A percentile compares a stretch with the other conserved stretches of the same genome.
phyloP scores from a whole-genome alignment of 2,888 invertebrate species.

The Cosmia trapezina region DNA sequence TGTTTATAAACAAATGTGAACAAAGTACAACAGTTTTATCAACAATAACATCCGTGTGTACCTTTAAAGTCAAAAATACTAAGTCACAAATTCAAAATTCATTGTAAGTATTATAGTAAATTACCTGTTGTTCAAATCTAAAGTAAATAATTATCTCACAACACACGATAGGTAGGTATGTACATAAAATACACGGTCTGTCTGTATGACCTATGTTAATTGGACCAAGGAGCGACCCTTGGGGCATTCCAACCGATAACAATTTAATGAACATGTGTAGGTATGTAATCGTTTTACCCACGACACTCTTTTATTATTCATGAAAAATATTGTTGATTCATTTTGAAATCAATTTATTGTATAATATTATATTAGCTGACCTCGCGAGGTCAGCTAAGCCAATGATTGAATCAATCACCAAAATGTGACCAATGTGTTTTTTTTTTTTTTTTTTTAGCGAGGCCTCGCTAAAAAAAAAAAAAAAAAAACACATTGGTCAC shows the following conservation, averaged over 20 bases:
- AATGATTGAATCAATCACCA: slow-evolving; percentile 15
- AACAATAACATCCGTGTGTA: slow-evolving; percentile 17
- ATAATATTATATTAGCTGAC: too few species aligned
- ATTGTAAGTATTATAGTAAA: too few species aligned
- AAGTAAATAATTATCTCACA: slow-evolving; percentile 26
- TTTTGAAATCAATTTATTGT: too few species aligned
- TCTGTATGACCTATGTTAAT: slow-evolving; percentile 77
- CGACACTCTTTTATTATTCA: slow-evolving; percentile 39
- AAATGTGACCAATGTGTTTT: slow-evolving; percentile 28
- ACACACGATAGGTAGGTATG: slow-evolving; percentile 38
- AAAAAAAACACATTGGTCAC: too few species aligned
- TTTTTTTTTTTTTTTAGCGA: too few species aligned
- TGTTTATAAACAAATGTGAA: neutral
- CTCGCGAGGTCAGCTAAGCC: too few species aligned
- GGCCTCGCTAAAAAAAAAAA: too few species aligned
- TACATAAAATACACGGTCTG: slow-evolving; percentile 54
- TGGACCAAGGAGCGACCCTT: slow-evolving; percentile 81
- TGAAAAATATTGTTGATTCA: slow-evolving; percentile 15
- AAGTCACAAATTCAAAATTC: neutral
- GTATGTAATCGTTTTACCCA: slow-evolving; percentile 54
- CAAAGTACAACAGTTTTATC: slow-evolving; percentile 11
- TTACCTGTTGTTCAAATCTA: slow-evolving; percentile 39
- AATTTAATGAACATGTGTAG: slow-evolving; percentile 58
- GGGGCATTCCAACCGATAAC: slow-evolving; percentile 70
- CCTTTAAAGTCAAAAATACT: neutral